A percentile compares a stretch with the other conserved stretches of the same genome.
phyloP scores from a whole-genome alignment of 1,140 invertebrate genomes.

The Chrysomallon squamiferum region DNA sequence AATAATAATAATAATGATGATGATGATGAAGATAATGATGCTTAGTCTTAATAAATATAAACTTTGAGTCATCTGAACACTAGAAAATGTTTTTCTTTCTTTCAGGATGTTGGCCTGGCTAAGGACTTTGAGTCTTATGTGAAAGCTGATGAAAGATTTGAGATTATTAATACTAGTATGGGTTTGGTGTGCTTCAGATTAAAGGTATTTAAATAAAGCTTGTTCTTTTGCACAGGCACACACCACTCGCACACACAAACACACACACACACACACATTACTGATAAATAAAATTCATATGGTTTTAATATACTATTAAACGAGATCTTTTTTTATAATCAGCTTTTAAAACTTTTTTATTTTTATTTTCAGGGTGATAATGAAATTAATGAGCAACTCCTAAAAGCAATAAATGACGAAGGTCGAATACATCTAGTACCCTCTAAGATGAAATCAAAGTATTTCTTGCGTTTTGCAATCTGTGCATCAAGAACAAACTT shows the following conservation, averaged over 20 bases:
- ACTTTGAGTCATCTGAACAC: slow-evolving; percentile 7
- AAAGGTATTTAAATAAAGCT: slow-evolving; percentile 71
- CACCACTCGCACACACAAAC: too few species aligned
- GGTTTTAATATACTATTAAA: too few species aligned
- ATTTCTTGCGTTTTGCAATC: slow-evolving; percentile 83
- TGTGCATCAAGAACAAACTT: slow-evolving; percentile 76
- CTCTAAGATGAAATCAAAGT: slow-evolving; percentile 67
- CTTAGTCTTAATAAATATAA: too few species aligned
- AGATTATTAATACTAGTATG: slow-evolving; percentile 77
- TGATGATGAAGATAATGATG: too few species aligned
- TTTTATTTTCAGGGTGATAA: slow-evolving; percentile 72
- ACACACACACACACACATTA: too few species aligned
- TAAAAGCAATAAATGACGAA: slow-evolving; percentile 77
- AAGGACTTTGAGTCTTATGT: slow-evolving; percentile 56
- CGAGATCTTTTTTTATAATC: too few species aligned
- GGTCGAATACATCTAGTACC: slow-evolving; percentile 86
- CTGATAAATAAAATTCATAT: too few species aligned
- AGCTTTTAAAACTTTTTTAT: neutral
- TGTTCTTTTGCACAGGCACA: too few species aligned
- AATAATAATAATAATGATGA: too few species aligned
- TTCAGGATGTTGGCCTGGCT: slow-evolving; percentile 47
- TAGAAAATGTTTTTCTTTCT: neutral
- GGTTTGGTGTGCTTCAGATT: slow-evolving; percentile 89
- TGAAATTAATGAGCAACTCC: slow-evolving; percentile 74
- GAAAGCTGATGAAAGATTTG: slow-evolving; percentile 68